Percentiles rank a stretch among this genome's conserved stretches.
These are phyloP conservation scores for Mellilla xanthometata DNA, from an alignment of 2,888 invertebrate genomes.

Conservation along the genomic window DNA sequence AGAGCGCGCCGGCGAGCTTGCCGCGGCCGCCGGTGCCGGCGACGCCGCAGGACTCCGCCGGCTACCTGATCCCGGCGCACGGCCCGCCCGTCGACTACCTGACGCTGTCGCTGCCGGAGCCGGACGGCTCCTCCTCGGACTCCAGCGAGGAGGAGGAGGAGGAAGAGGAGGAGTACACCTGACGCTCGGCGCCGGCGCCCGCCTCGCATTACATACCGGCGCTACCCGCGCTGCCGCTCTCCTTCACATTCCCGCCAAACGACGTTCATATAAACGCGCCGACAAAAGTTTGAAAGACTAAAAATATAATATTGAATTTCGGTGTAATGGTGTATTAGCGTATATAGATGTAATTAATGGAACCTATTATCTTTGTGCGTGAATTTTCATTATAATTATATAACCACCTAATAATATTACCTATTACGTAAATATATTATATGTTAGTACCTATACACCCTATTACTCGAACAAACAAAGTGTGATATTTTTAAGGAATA, in stretches of 20 bases:
- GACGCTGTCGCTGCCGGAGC: conserved; percentile 75
- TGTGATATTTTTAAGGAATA: conserved; percentile 50
- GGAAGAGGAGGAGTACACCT: conserved; percentile 67
- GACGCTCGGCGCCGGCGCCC: conserved; percentile 47
- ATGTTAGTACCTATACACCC: neutral
- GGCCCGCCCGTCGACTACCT: conserved; percentile 81
- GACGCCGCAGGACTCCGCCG: conserved; percentile 85
- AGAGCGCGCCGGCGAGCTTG: conserved; percentile 53
- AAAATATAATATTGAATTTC: too few species aligned
- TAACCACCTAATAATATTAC: too few species aligned
- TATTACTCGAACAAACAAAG: conserved; percentile 28
- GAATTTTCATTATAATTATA: too few species aligned
- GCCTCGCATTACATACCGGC: conserved; percentile 60
- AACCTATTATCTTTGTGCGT: too few species aligned
- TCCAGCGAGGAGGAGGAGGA: conserved; percentile 66
- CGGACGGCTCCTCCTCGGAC: conserved; percentile 53
- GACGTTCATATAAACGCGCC: conserved; percentile 39
- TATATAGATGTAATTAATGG: too few species aligned
- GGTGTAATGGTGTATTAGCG: too few species aligned
- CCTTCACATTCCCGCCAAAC: conserved; percentile 58
- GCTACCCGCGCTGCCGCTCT: conserved; percentile 43
- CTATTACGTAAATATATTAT: too few species aligned
- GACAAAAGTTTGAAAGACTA: too few species aligned
- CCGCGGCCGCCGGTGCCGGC: conserved; percentile 81
- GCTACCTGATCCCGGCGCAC: conserved; percentile 85